phyloP scores from a whole-genome alignment of 2,797 vertebrate species.

The Clarias fuscus region DNA sequence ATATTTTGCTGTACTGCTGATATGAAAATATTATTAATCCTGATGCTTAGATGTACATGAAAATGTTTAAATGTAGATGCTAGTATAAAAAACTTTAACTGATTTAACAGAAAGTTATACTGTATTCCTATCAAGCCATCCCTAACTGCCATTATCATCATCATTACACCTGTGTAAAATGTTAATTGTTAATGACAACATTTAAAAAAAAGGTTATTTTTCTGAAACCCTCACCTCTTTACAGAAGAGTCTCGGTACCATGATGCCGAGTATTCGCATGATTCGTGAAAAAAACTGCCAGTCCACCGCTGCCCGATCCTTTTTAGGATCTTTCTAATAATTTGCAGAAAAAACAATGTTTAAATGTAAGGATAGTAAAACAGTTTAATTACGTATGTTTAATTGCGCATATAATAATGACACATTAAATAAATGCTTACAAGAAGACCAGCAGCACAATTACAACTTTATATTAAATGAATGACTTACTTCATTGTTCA shows the following conservation, averaged over 20 bases:
- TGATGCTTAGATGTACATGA: no score
- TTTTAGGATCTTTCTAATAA: conserved; percentile 86
- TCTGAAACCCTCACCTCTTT: conserved; percentile 82
- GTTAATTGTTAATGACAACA: background rate
- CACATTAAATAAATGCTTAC: background rate
- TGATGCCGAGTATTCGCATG: conserved; percentile 79
- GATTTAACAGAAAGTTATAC: background rate
- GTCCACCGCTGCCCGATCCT: conserved; percentile 89
- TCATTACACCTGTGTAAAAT: background rate
- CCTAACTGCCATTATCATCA: background rate
- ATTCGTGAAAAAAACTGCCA: conserved; percentile 84
- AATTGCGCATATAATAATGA: background rate
- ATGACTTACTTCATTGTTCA: conserved; percentile 80
- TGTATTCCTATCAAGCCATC: background rate
- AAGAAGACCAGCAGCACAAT: background rate
- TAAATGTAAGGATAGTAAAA: background rate
- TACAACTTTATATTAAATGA: background rate
- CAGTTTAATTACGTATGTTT: background rate
- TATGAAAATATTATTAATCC: background rate
- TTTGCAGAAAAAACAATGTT: background rate
- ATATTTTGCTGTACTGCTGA: background rate
- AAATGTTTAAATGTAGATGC: background rate
- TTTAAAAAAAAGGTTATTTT: no score
- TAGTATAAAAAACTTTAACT: background rate
- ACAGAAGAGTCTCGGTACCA: conserved; percentile 85